Evolutionary conservation across 1,140 invertebrate species (phyloP), one percentile per base, ranked within the genome.

Genomic region (Grapholita molesta): DNA sequence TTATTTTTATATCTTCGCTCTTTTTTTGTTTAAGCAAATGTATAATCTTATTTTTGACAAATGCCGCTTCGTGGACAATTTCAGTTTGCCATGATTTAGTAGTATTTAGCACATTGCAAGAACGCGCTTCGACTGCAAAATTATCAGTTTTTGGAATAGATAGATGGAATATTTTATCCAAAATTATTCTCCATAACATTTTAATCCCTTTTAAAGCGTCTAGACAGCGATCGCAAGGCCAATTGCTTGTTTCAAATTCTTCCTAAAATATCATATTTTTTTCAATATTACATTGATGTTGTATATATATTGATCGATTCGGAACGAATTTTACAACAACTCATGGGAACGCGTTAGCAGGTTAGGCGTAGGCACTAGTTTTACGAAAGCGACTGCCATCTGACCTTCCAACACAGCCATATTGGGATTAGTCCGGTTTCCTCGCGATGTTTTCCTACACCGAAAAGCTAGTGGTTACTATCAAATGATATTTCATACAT

Each of bases 221-320:
- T 32, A 90, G 73, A 70, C 88, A 91, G 79, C 76, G 75, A 55
- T 90, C 87, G 69, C 88, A 91, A 7, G 89, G 89, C 89, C 89
- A 91, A 68, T 85, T 77, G 18, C 79, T 78, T 3, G 89, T 89
- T 79, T 91, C 82, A 52, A 90, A 73, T 69, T 90, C 87, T 71
- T 91, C 86, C 89, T 91, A 48, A 57, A 78, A 61, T 15, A 35
- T 61, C 23, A 70, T 21, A 64, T n/a, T n/a, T n/a, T n/a, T n/a
- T n/a, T n/a, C n/a, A n/a, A n/a, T n/a, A n/a, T n/a, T n/a, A n/a
- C n/a, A n/a, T n/a, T n/a, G n/a, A n/a, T n/a, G n/a, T n/a, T n/a
- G n/a, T n/a, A n/a, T n/a, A n/a, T n/a, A n/a, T n/a, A n/a, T n/a
- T n/a, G n/a, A n/a, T n/a, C n/a, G n/a, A n/a, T n/a, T n/a, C n/a